phyloP scores from a whole-genome alignment of 1,140 invertebrate species.

The Ceratina australensis region DNA sequence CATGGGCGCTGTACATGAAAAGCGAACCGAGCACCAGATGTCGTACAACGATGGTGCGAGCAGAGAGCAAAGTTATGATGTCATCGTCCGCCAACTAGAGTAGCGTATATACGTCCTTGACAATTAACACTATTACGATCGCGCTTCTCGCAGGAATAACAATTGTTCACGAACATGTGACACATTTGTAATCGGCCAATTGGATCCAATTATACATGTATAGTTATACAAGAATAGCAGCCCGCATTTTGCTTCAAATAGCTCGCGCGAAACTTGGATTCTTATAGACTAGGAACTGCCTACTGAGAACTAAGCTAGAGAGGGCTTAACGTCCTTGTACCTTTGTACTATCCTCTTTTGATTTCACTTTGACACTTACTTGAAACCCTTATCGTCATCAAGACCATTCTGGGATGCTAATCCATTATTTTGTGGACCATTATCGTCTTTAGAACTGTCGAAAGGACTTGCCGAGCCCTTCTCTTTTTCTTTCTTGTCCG shows the following conservation, averaged over 20 bases:
- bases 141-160: constrained; percentile 14
- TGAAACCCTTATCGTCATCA: constrained; percentile 94
- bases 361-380: constrained; percentile 84
- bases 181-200: constrained; percentile 5
- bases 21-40: constrained; percentile 27
- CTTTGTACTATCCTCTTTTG: too few relatives aligned
- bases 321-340: not conserved
- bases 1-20: not conserved
- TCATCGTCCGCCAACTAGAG: constrained; percentile 48
- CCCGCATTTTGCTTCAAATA: not conserved
- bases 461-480: constrained; percentile 78
- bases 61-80: constrained; percentile 40
- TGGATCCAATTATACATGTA: constrained; percentile 20
- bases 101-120: constrained; percentile 53
- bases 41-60: constrained; percentile 40
- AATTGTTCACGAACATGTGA: constrained; percentile 26
- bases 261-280: not conserved
- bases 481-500: constrained; percentile 79
- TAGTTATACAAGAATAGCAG: not conserved
- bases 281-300: not conserved
- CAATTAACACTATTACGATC: constrained; percentile 44
- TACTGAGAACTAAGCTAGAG: not conserved
- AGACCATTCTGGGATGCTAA: constrained; percentile 84
- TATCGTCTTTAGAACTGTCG: constrained; percentile 81
- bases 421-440: constrained; percentile 90